phyloP scores from a whole-genome alignment of 2,113 vertebrate species.

The Hypocryptadius cinnamomeus region DNA sequence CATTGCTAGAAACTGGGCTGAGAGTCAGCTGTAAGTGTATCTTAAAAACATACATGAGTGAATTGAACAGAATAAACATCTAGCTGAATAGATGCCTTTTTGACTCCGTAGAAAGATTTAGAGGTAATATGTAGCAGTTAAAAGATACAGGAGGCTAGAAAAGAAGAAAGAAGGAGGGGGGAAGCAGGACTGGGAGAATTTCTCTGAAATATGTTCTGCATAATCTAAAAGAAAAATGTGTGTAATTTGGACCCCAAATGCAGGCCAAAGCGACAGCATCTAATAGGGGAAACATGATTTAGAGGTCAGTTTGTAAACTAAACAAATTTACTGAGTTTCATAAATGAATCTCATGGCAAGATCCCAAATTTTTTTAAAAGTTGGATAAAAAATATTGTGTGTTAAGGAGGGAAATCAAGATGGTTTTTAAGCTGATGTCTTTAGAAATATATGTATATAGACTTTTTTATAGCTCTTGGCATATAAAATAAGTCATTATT shows the following conservation, averaged over 20 bases:
- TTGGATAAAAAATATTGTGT: conserved; percentile 68
- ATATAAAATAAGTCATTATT: conserved; percentile 80
- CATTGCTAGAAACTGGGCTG: conserved; percentile 1
- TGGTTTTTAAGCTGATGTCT: conserved; percentile 63
- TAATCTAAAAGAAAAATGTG: conserved; percentile 65
- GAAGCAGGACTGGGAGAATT: neutral
- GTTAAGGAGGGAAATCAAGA: conserved; percentile 66
- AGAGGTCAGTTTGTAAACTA: conserved; percentile 68
- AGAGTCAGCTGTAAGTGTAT: neutral
- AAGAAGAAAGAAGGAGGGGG: neutral
- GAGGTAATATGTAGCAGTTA: conserved; percentile 21
- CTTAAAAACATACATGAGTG: neutral
- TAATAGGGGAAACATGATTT: conserved; percentile 75
- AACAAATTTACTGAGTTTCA: conserved; percentile 73
- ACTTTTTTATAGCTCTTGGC: conserved; percentile 73
- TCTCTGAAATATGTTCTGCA: conserved; percentile 66
- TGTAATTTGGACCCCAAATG: conserved; percentile 71
- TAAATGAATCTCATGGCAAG: conserved; percentile 71
- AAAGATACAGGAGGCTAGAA: neutral
- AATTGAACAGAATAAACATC: conserved; percentile 29
- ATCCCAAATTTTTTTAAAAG: conserved; percentile 61
- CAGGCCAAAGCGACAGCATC: conserved; percentile 49
- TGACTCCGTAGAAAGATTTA: conserved; percentile 25
- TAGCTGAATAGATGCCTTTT: neutral
- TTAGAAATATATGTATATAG: conserved; percentile 71